A percentile compares a stretch with the other conserved stretches of the same genome.
phyloP scores from a whole-genome alignment of 2,888 invertebrate species.

The Apodemia mormo region DNA sequence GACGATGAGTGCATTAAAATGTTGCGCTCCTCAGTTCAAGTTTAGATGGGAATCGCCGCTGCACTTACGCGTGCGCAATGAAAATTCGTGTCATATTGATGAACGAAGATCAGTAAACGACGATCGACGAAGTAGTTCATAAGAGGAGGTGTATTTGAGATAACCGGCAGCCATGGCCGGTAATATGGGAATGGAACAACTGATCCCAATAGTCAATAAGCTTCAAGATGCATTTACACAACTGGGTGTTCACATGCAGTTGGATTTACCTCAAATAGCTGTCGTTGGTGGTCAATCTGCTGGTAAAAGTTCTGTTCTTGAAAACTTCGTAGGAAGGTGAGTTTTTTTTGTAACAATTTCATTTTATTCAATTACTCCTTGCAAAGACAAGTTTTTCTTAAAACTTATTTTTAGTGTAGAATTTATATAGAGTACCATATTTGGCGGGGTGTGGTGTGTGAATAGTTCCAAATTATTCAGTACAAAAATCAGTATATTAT shows the following conservation, averaged over 20 bases:
- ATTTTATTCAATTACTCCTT: no score
- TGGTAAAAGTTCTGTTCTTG: slow-evolving; percentile 99
- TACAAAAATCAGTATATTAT: no score
- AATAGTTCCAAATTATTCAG: no score
- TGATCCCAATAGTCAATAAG: slow-evolving; percentile 99
- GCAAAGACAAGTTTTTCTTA: no score
- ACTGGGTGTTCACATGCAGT: slow-evolving; percentile 97
- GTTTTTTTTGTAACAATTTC: slow-evolving; percentile 47
- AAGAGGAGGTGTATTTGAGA: slow-evolving; percentile 63
- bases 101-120: slow-evolving; percentile 74
- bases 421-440: no score
- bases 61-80: slow-evolving; percentile 65
- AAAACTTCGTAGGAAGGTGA: slow-evolving; percentile 99
- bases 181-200: slow-evolving; percentile 96
- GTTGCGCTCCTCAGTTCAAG: slow-evolving; percentile 41
- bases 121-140: slow-evolving; percentile 74
- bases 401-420: no score
- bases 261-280: slow-evolving; percentile 99
- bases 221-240: slow-evolving; percentile 99
- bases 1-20: slow-evolving; percentile 22
- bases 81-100: slow-evolving; percentile 65
- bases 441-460: no score
- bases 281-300: slow-evolving; percentile 99
- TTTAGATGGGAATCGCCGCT: slow-evolving; percentile 11
- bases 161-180: slow-evolving; percentile 84